phyloP scores from a whole-genome alignment of 1,140 invertebrate species.

The Pseudomyrmex cubaensis region DNA sequence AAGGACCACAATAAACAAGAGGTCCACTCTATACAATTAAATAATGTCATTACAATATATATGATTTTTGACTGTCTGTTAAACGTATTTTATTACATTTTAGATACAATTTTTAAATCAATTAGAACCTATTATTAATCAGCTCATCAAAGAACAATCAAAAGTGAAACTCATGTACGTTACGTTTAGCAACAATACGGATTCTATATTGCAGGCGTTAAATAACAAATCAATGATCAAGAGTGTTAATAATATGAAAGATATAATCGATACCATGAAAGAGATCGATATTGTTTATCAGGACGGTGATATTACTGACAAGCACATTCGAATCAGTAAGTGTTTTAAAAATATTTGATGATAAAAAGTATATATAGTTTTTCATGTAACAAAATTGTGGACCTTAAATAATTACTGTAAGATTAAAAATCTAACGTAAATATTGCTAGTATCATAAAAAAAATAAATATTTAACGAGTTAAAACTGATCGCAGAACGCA shows the following conservation, averaged over 20 bases:
- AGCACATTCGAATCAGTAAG: slow-evolving; percentile 43
- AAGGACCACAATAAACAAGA: background rate
- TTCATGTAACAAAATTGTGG: background rate
- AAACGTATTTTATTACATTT: slow-evolving; percentile 10
- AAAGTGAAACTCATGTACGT: slow-evolving; percentile 21
- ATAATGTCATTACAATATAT: no score
- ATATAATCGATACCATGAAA: slow-evolving; percentile 3
- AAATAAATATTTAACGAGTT: background rate
- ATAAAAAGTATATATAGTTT: background rate
- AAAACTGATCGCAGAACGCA: slow-evolving; percentile 32
- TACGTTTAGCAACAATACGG: slow-evolving; percentile 7
- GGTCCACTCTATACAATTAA: background rate
- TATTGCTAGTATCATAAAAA: background rate
- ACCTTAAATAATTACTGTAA: background rate
- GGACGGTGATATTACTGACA: background rate
- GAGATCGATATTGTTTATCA: slow-evolving; percentile 28
- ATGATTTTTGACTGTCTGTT: background rate
- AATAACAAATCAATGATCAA: background rate
- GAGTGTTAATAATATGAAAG: background rate
- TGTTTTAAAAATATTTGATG: background rate
- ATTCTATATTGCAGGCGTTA: background rate
- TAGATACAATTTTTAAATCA: slow-evolving; percentile 48
- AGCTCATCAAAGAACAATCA: background rate
- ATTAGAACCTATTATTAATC: background rate
- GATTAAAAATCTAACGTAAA: background rate